A percentile compares a stretch with the other conserved stretches of the same genome.
These are phyloP conservation scores for Labeo rohita DNA, from an alignment of 2,113 vertebrate species.

Conservation along the genomic window DNA sequence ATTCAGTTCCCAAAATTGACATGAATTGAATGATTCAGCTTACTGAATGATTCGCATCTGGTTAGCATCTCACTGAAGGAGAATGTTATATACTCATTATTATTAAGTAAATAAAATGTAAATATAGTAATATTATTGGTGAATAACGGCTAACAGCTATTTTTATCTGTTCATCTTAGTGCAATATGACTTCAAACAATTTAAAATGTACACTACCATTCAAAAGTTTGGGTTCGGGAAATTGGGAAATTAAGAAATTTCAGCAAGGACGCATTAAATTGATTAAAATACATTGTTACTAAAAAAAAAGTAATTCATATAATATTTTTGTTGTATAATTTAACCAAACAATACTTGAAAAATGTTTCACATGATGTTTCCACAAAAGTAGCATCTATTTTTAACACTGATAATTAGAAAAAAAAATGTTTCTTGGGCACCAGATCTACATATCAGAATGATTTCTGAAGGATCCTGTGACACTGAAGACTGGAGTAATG, in stretches of 20 bases:
- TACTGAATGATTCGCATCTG: neutral
- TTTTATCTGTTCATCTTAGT: neutral
- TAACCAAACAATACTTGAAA: neutral
- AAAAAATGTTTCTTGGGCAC: neutral
- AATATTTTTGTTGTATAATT: neutral
- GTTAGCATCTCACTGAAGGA: neutral
- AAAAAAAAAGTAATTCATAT: neutral
- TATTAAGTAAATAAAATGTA: neutral
- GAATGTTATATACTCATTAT: neutral
- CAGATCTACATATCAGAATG: neutral
- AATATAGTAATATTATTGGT: neutral
- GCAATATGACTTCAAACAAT: neutral
- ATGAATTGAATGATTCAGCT: neutral
- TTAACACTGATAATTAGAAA: neutral
- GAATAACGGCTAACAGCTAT: neutral
- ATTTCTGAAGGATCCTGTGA: neutral
- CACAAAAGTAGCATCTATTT: neutral
- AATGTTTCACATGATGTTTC: too few relatives aligned
- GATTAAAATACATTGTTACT: neutral
- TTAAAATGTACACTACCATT: neutral
- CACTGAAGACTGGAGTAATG: neutral
- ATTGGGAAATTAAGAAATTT: neutral
- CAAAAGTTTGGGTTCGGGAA: neutral
- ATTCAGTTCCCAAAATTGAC: neutral
- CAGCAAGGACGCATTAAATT: neutral